These are phyloP conservation scores for Agrochola litura DNA, from an alignment of 2,888 invertebrate species.

Conservation along the genomic window DNA sequence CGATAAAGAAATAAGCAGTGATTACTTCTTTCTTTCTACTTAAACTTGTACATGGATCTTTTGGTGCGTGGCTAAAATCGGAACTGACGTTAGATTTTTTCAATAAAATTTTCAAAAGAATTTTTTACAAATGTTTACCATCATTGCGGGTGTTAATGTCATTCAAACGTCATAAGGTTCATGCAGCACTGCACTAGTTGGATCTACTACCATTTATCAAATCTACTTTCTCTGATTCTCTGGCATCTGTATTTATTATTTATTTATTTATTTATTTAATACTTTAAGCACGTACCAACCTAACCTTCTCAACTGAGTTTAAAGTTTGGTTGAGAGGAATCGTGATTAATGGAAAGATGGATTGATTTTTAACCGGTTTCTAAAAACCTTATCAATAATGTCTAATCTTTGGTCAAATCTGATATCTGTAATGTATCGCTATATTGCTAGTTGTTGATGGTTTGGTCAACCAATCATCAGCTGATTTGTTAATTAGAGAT, in stretches of 20 bases:
- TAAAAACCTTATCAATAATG: neutral
- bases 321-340: neutral
- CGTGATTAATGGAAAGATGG: neutral
- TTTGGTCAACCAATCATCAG: neutral
- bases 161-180: too few relatives aligned
- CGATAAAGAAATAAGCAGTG: neutral
- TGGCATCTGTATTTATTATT: neutral
- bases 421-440: neutral
- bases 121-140: too few relatives aligned
- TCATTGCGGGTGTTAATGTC: too few relatives aligned
- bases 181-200: neutral
- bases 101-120: too few relatives aligned
- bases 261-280: too few relatives aligned
- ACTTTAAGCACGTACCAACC: too few relatives aligned
- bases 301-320: neutral
- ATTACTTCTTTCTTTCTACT: too few relatives aligned
- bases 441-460: neutral
- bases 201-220: neutral
- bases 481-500: neutral
- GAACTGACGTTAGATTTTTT: too few relatives aligned
- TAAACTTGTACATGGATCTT: too few relatives aligned
- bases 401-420: slow-evolving; percentile 3
- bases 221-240: neutral
- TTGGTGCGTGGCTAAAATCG: too few relatives aligned
- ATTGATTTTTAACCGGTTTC: neutral